Evolutionary conservation across 92 coral and sea anemone species (phyloP).

Genomic region (Zoanthus solanderi): DNA sequence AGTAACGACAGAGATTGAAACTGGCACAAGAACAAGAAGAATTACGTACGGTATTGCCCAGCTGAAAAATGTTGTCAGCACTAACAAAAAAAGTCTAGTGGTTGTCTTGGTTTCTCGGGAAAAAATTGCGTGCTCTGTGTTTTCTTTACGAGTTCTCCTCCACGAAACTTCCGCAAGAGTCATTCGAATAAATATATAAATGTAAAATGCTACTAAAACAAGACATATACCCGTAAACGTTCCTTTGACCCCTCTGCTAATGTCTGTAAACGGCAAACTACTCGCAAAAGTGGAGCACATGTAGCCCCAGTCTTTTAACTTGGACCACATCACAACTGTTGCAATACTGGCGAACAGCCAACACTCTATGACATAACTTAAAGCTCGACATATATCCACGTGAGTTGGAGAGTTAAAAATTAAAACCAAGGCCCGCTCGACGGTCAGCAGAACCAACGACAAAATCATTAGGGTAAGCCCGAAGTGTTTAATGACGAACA

Average conservation of each 20-base stretch:
- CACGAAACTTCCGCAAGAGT: slow-evolving; percentile 50
- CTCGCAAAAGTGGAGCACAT: slow-evolving; percentile 80
- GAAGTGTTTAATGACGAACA: slow-evolving; percentile 80
- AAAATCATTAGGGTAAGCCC: slow-evolving; percentile 78
- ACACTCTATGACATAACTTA: slow-evolving; percentile 85
- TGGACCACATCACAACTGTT: slow-evolving; percentile 83
- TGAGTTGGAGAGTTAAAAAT: slow-evolving; percentile 72
- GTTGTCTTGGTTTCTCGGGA: slow-evolving; percentile 74
- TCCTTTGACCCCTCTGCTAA: slow-evolving; percentile 74
- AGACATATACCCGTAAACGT: slow-evolving; percentile 70
- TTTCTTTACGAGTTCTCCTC: slow-evolving; percentile 41
- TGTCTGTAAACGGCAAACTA: slow-evolving; percentile 71
- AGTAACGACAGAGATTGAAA: slow-evolving; percentile 63
- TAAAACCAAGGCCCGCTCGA: slow-evolving; percentile 75
- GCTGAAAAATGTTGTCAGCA: slow-evolving; percentile 70
- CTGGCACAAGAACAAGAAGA: slow-evolving; percentile 72
- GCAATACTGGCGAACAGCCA: slow-evolving; percentile 86
- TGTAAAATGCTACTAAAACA: slow-evolving; percentile 60
- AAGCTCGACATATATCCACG: slow-evolving; percentile 82
- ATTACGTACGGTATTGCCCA: slow-evolving; percentile 88
- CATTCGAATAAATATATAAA: slow-evolving; percentile 69
- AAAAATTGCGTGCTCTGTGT: slow-evolving; percentile 41
- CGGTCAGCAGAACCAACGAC: slow-evolving; percentile 71
- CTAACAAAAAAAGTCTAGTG: slow-evolving; percentile 73
- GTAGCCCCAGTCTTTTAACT: slow-evolving; percentile 84